Percentiles rank a stretch among this genome's conserved stretches.
These are phyloP conservation scores for Nasonia vitripennis DNA, from an alignment of 1,140 invertebrate genomes.

Conservation along the genomic window DNA sequence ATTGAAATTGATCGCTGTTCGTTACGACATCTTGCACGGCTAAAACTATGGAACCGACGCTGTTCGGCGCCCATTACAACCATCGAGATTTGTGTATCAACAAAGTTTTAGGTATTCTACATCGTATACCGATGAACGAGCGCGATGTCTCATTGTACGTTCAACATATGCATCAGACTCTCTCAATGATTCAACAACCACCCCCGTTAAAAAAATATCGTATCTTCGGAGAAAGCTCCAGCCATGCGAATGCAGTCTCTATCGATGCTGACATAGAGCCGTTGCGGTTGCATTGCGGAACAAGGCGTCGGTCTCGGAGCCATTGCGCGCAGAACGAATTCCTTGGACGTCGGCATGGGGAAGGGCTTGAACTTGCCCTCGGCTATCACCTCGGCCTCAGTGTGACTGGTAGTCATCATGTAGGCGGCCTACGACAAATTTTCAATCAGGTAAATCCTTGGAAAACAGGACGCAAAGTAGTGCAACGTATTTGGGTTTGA, in stretches of 20 bases:
- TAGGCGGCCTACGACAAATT: constrained; percentile 64
- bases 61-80: too few relatives aligned
- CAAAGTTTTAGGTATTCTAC: too few relatives aligned
- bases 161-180: too few relatives aligned
- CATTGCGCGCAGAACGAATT: constrained; percentile 82
- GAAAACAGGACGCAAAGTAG: constrained; percentile 14
- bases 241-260: constrained; percentile 81
- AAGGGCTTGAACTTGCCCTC: constrained; percentile 70
- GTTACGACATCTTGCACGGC: too few relatives aligned
- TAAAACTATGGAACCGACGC: too few relatives aligned
- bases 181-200: not conserved
- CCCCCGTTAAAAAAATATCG: constrained; percentile 77
- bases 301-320: constrained; percentile 79
- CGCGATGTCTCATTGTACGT: too few relatives aligned
- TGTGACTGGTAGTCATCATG: constrained; percentile 60
- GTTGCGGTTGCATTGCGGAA: constrained; percentile 79
- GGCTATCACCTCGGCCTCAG: constrained; percentile 52
- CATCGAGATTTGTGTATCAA: too few relatives aligned
- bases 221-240: constrained; percentile 84
- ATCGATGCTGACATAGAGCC: constrained; percentile 80
- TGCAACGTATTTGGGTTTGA: not conserved
- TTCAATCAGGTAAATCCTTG: not conserved
- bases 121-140: too few relatives aligned
- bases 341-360: constrained; percentile 77
- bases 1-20: too few relatives aligned